Evolutionary conservation across 1,140 invertebrate species (phyloP).

Genomic region (Heliconius melpomene): DNA sequence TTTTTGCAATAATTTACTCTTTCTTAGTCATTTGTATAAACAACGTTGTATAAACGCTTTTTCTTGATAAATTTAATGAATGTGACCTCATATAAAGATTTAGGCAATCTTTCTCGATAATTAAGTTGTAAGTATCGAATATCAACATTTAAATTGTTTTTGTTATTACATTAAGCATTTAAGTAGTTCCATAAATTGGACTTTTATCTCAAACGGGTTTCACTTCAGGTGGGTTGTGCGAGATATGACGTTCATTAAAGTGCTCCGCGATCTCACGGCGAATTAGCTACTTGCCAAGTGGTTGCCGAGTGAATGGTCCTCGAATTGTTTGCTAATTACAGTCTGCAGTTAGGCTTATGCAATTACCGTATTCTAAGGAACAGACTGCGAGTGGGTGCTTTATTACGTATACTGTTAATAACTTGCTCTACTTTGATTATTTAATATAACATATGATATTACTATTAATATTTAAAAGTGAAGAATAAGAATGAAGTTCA

Average conservation of each 20-base stretch:
- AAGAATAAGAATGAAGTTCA: too few species aligned
- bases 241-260: constrained; percentile 46
- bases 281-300: constrained; percentile 39
- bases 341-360: constrained; percentile 35
- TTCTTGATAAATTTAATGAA: neutral
- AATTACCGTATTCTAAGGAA: constrained; percentile 34
- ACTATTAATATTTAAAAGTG: too few species aligned
- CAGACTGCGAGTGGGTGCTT: constrained; percentile 19
- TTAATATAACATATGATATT: neutral
- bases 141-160: constrained; percentile 24
- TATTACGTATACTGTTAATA: constrained; percentile 5
- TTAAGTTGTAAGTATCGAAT: constrained; percentile 25
- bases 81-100: neutral
- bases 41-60: neutral
- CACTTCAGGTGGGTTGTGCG: constrained; percentile 39
- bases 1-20: neutral
- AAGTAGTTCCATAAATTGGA: constrained; percentile 32
- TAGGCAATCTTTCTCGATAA: constrained; percentile 4
- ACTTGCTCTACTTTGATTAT: neutral
- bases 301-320: constrained; percentile 46
- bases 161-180: constrained; percentile 29
- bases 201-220: constrained; percentile 36
- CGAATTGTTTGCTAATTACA: constrained; percentile 46
- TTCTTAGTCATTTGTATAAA: neutral
- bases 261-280: constrained; percentile 36